A percentile compares a stretch with the other conserved stretches of the same genome.
Evolutionary conservation across 2,888 invertebrate genomes (phyloP).

Genomic region (Heterodera filipjevi): DNA sequence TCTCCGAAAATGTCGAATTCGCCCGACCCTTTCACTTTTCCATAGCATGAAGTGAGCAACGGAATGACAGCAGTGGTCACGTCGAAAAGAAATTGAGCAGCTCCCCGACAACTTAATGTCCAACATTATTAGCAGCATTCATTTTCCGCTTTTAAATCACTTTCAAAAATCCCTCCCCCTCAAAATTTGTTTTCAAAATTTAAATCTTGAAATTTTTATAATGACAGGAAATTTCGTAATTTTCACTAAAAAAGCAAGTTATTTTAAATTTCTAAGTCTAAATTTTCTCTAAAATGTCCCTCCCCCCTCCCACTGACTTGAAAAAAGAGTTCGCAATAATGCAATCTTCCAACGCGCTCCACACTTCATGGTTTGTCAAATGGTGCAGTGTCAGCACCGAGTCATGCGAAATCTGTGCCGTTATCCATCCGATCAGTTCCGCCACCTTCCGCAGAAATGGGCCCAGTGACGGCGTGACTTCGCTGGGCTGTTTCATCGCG

Average conservation of each 20-base stretch:
- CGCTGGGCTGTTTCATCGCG: conserved; percentile 36
- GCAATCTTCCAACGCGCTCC: conserved; percentile 36
- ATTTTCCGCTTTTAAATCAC: too few relatives aligned
- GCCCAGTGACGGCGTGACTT: conserved; percentile 41
- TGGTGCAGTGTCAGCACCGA: conserved; percentile 43
- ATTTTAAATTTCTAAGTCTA: too few relatives aligned
- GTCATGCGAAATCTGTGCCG: conserved; percentile 40
- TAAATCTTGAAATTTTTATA: too few relatives aligned
- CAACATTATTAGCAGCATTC: too few relatives aligned
- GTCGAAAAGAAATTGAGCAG: conserved; percentile 47
- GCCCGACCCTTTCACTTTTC: conserved; percentile 30
- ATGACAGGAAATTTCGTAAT: too few relatives aligned
- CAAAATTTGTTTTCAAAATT: too few relatives aligned
- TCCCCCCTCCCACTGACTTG: conserved; percentile 29
- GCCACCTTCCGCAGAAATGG: conserved; percentile 40
- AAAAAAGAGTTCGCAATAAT: conserved; percentile 41
- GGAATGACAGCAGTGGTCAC: conserved; percentile 44
- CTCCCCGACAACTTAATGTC: conserved; percentile 40
- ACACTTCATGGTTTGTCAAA: conserved; percentile 44
- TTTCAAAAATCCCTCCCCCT: too few relatives aligned
- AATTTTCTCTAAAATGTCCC: too few relatives aligned
- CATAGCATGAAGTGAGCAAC: conserved; percentile 39
- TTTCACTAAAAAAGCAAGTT: too few relatives aligned
- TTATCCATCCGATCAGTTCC: conserved; percentile 36
- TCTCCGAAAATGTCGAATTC: conserved; percentile 38